These are phyloP conservation scores for Plebejus argus DNA, from an alignment of 2,888 invertebrate species.

Conservation along the genomic window DNA sequence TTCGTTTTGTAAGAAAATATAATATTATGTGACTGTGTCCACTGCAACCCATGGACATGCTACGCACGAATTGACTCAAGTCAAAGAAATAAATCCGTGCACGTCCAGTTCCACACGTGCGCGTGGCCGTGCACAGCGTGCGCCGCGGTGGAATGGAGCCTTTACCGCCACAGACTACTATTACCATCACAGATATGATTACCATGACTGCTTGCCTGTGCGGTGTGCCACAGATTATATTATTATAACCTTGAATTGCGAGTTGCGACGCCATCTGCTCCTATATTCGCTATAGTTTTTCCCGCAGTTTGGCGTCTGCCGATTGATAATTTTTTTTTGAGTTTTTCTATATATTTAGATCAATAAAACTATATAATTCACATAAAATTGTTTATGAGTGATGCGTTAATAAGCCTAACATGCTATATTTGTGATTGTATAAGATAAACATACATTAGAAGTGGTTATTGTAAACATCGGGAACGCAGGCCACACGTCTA, in stretches of 20 bases:
- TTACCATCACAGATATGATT: too few relatives aligned
- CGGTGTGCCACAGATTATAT: slow-evolving; percentile 39
- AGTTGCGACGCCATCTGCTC: slow-evolving; percentile 44
- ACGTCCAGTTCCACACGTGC: too few relatives aligned
- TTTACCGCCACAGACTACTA: too few relatives aligned
- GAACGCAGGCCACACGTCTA: slow-evolving; percentile 77
- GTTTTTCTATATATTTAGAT: slow-evolving; percentile 74
- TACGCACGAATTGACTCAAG: too few relatives aligned
- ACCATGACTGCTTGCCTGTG: too few relatives aligned
- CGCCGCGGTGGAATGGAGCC: too few relatives aligned
- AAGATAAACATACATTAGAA: slow-evolving; percentile 59
- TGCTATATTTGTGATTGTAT: slow-evolving; percentile 66
- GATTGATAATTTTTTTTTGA: slow-evolving; percentile 66
- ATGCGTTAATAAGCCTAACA: slow-evolving; percentile 59
- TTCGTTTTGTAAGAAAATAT: too few relatives aligned
- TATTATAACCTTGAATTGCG: slow-evolving; percentile 44
- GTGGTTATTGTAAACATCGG: slow-evolving; percentile 78
- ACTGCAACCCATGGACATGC: too few relatives aligned
- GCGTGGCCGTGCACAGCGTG: too few relatives aligned
- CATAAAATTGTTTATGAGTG: slow-evolving; percentile 59
- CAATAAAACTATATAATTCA: slow-evolving; percentile 54
- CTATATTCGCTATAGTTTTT: slow-evolving; percentile 78
- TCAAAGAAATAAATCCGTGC: too few relatives aligned
- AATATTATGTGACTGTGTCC: too few relatives aligned
- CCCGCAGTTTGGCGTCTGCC: slow-evolving; percentile 80